These are phyloP conservation scores for Lithophane semibrunnea DNA, from an alignment of 2,888 invertebrate species.

Conservation along the genomic window DNA sequence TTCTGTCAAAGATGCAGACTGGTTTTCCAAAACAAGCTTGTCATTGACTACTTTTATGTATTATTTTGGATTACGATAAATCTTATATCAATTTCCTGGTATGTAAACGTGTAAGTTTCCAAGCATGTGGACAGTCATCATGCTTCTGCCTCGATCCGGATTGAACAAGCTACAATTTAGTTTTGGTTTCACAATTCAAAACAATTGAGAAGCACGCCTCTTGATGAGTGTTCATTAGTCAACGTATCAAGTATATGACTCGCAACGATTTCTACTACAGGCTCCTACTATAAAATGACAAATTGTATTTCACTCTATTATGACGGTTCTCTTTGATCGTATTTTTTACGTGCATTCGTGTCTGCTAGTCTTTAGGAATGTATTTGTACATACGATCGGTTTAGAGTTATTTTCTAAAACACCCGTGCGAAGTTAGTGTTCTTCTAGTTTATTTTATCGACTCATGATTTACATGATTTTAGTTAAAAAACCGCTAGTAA, in stretches of 20 bases:
- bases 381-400: not conserved
- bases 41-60: not conserved
- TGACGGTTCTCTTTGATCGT: not conserved
- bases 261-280: conserved; percentile 39
- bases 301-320: not conserved
- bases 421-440: not conserved
- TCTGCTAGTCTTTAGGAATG: not conserved
- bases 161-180: conserved; percentile 83
- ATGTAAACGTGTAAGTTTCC: conserved; percentile 32
- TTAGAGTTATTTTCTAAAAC: conserved; percentile 6
- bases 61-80: conserved; percentile 6
- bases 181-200: conserved; percentile 82
- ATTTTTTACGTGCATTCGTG: not conserved
- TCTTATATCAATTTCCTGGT: conserved; percentile 13
- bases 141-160: conserved; percentile 77
- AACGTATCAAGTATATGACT: conserved; percentile 54
- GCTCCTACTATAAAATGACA: conserved; percentile 21
- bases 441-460: conserved; percentile 5
- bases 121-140: conserved; percentile 46
- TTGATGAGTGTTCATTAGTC: conserved; percentile 79
- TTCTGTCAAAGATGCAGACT: not conserved
- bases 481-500: conserved; percentile 22
- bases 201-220: conserved; percentile 81
- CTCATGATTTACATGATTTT: not conserved
- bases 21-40: not conserved